Conservation (phyloP, 2,888 invertebrate genomes). For the Sicus ferrugineus region DNA sequence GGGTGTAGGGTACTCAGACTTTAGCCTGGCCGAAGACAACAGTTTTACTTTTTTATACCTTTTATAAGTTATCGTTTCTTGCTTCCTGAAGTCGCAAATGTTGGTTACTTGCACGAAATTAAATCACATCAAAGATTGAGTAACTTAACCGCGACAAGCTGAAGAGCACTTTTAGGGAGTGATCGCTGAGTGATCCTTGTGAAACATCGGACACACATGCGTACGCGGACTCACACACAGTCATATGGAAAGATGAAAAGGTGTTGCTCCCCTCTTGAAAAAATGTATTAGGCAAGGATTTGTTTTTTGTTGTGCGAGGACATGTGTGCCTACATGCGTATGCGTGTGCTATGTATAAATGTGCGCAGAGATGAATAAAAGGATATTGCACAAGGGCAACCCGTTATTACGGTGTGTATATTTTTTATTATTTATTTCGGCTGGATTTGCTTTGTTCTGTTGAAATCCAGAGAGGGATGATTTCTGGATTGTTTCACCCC, state of each 20-base stretch:
- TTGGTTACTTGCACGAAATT: too few species aligned
- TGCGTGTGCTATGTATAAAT: conserved; percentile 17
- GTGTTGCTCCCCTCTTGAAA: too few species aligned
- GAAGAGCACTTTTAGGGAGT: conserved; percentile 6
- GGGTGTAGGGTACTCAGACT: too few species aligned
- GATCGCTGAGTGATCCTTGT: neutral
- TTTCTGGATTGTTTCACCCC: conserved; percentile 41
- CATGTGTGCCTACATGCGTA: conserved; percentile 14
- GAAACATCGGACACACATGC: neutral
- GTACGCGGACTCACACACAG: neutral
- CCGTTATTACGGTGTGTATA: conserved; percentile 36
- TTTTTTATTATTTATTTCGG: conserved; percentile 29
- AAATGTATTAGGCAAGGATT: conserved; percentile 43
- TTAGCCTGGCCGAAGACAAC: too few species aligned
- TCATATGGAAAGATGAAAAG: conserved; percentile 17
- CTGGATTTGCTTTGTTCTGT: conserved; percentile 30
- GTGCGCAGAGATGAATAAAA: conserved; percentile 8
- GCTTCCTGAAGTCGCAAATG: too few species aligned
- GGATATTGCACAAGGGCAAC: conserved; percentile 45
- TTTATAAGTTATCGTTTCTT: too few species aligned
- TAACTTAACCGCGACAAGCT: too few species aligned
- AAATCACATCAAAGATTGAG: too few species aligned
- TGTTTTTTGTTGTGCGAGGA: conserved; percentile 32
- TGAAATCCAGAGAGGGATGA: conserved; percentile 46
- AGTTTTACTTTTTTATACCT: too few species aligned